Evolutionary conservation across 2,113 vertebrate species (phyloP).

Genomic region (Bothrops jararaca): DNA sequence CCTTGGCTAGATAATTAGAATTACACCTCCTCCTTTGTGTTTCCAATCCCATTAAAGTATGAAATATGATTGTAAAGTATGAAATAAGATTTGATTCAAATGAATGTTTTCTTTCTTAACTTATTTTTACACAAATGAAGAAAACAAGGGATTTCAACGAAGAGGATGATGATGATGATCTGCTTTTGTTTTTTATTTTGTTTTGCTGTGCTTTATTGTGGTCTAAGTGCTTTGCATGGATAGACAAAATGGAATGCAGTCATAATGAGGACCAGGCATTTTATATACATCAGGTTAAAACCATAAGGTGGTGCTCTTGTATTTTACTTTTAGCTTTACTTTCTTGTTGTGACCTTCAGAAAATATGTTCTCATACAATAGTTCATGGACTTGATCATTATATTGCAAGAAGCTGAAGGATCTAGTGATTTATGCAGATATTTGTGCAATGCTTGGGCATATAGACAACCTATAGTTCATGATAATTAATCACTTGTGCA

Average conservation of each 20-base stretch:
- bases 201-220: background rate
- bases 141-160: background rate
- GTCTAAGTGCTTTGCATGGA: background rate
- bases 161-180: background rate
- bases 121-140: background rate
- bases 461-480: background rate
- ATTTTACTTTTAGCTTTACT: background rate
- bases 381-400: background rate
- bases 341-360: background rate
- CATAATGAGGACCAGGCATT: background rate
- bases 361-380: background rate
- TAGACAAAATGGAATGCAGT: background rate
- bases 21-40: background rate
- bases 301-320: constrained; percentile 16
- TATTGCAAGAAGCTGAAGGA: background rate
- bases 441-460: background rate
- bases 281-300: background rate
- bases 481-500: background rate
- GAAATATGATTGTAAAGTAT: background rate
- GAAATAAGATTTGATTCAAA: background rate
- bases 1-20: background rate
- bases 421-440: background rate
- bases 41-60: background rate
- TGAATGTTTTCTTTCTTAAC: background rate
- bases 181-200: background rate